Percentiles rank a stretch among this genome's conserved stretches.
phyloP scores from a whole-genome alignment of 2,888 invertebrate genomes.

The Craniophora ligustri region DNA sequence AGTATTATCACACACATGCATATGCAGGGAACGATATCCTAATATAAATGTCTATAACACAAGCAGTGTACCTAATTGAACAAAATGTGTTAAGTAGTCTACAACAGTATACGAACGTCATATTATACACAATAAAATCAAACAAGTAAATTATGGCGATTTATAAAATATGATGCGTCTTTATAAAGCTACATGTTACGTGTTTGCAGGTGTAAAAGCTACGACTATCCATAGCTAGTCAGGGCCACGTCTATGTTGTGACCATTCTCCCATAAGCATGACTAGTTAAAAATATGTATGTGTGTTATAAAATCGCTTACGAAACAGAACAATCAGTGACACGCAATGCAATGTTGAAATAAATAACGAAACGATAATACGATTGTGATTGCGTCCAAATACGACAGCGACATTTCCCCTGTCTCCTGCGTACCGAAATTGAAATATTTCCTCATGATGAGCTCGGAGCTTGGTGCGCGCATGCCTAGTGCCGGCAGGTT shows the following conservation, averaged over 20 bases:
- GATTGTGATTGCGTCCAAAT: constrained; percentile 70
- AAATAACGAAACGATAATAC: constrained; percentile 61
- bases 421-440: constrained; percentile 84
- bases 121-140: constrained; percentile 29
- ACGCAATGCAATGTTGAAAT: constrained; percentile 71
- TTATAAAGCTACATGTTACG: constrained; percentile 31
- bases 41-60: constrained; percentile 42
- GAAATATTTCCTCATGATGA: constrained; percentile 89
- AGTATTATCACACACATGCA: constrained; percentile 62
- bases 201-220: constrained; percentile 46
- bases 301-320: constrained; percentile 75
- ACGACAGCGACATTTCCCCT: constrained; percentile 59
- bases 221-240: constrained; percentile 30
- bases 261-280: constrained; percentile 46
- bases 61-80: constrained; percentile 53
- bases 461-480: constrained; percentile 86
- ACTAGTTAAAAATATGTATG: constrained; percentile 62
- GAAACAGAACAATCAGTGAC: constrained; percentile 69
- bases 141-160: constrained; percentile 38
- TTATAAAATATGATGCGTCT: constrained; percentile 38
- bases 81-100: constrained; percentile 54
- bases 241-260: constrained; percentile 30
- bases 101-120: constrained; percentile 36
- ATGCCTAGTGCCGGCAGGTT: constrained; percentile 88
- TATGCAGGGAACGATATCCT: constrained; percentile 44